Evolutionary conservation across 2,888 invertebrate genomes (phyloP), one percentile per base, ranked within the genome.

Genomic region (Noctua janthina): DNA sequence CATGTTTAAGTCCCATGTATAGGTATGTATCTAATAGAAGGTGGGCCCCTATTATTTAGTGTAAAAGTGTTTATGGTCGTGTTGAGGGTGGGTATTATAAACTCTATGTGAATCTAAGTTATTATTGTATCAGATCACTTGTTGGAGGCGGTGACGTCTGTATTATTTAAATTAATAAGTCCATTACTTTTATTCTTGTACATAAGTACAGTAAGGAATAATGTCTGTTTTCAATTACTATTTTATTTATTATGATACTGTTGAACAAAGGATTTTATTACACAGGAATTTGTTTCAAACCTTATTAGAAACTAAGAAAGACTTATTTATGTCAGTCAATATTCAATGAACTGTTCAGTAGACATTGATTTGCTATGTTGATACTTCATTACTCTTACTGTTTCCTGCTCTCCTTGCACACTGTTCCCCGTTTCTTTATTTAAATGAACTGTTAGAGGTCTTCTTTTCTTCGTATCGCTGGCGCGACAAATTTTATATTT

Each of bases 81-180:
- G 20, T 3, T 66, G 35, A 20, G 35, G 20, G 35, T 17, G 29
- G 20, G 56, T 43, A 74, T 43, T 74, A 74, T 66, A 23, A 15
- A 49, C 87, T 77, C 85, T 69, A 66, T 77, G 77, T 20, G 46
- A 51, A 84, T 72, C 35, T 74, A 74, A 76, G 66, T 74, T 74
- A 81, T 84, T 76, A 84, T 74, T 72, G 20, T 83, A 67, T 79
- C 74, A 76, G 43, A 76, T 67, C 49, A 72, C 62, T 79, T 73
- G 69, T 74, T 66, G 64, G 62, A 72, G 29, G 71, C 59, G 11
- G 4, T 69, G 66, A 85, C 67, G 74, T 72, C 71, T 72, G 15
- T 72, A 80, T 83, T 76, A 80, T 83, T 76, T 73, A 74, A 74
- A 83, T 74, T 7, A 74, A 67, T 72, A 39, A 62, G 67, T 67